Evolutionary conservation across 1,140 invertebrate genomes (phyloP).

Genomic region (Proales similis): DNA sequence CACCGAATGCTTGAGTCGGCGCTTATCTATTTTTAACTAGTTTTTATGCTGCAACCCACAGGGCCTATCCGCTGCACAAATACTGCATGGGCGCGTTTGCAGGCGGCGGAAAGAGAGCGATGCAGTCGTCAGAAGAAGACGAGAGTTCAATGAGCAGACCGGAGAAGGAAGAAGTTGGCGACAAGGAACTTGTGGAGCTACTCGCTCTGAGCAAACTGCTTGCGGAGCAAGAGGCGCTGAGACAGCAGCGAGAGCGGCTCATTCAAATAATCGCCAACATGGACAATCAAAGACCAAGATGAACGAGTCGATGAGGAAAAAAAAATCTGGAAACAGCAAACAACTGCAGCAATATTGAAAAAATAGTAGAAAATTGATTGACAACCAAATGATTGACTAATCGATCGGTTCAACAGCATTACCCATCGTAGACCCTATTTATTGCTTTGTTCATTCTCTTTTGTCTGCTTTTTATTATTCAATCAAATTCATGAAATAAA

Average conservation of each 20-base stretch:
- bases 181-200: neutral
- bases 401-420: too few species aligned
- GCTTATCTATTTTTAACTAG: neutral
- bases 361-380: too few species aligned
- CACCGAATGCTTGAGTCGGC: too few species aligned
- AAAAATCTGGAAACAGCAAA: too few species aligned
- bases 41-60: neutral
- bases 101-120: slow-evolving; percentile 21
- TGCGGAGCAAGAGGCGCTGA: neutral
- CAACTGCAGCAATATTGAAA: too few species aligned
- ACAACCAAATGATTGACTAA: too few species aligned
- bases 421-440: too few species aligned
- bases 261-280: neutral
- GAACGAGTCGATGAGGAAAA: too few species aligned
- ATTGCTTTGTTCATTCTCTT: too few species aligned
- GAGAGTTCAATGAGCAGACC: neutral
- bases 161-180: neutral
- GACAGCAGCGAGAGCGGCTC: neutral
- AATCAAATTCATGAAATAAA: too few species aligned
- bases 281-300: too few species aligned
- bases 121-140: slow-evolving; percentile 11
- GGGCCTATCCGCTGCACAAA: slow-evolving; percentile 24
- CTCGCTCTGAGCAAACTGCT: neutral
- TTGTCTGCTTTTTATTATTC: too few species aligned
- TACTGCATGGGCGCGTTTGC: slow-evolving; percentile 35